Evolutionary conservation across 64 coral and sea anemone genomes (phyloP), one percentile per base, ranked within the genome.

Genomic region (Platygyra sinensis): DNA sequence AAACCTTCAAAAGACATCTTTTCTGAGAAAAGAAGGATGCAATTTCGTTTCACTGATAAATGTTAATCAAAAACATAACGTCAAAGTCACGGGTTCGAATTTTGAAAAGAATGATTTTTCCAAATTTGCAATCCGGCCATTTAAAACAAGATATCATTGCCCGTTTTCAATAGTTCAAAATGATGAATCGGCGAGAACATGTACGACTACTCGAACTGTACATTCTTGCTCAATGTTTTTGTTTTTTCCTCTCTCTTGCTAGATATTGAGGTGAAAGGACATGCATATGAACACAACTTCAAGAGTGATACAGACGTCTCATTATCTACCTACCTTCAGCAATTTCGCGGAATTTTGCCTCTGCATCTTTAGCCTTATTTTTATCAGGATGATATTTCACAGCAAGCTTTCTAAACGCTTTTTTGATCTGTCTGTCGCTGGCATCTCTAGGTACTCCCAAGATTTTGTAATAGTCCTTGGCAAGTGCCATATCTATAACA

Each of bases 381-480:
- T 91, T 99, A 78, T 99, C 97, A 4, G 97, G 97, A 86, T 99
- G 97, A 49, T 95, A 96, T 95, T 99, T 99, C 54, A 96, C 89
- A 18, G 97, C 97, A 72, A 99, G 82, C 62, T 88, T 99, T 89
- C 97, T 90, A 65, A 99, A 99, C 30, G 97, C 97, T 96, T 99
- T 99, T n/a, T 99, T 99, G 67, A 99, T 99, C 29, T 99, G 94
- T 86, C 89, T 95, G 83, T 90, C 94, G 27, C 39, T 93, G 32
- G 97, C 97, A 93, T 90, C 92, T 88, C 91, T 93, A 1, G 94
- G 69, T 83, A 99, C 78, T 52, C 97, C 94, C 60, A 99, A 91
- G 77, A 99, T 99, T 76, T 99, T 83, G 67, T 99, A 99, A 91
- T 99, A 99, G 86, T 99, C 94, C 65, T 99, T 99, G 10, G 94